A percentile compares a stretch with the other conserved stretches of the same genome.
phyloP scores from a whole-genome alignment of 53 echinoderm and acorn worm species.

The Hippasteria phrygiana region DNA sequence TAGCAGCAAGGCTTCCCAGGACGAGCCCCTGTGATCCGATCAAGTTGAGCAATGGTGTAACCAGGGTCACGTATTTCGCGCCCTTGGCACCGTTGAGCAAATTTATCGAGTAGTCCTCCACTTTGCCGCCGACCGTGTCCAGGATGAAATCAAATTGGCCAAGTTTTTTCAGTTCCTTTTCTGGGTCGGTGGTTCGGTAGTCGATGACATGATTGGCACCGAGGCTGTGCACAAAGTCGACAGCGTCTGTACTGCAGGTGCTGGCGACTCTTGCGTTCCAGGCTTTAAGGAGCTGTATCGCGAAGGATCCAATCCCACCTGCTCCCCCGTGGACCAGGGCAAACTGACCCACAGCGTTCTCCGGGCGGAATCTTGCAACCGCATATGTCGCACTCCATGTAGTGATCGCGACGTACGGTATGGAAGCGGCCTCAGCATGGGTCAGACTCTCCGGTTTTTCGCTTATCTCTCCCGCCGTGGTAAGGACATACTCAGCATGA shows the following conservation, averaged over 20 bases:
- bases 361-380: constrained; percentile 76
- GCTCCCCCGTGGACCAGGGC: constrained; percentile 88
- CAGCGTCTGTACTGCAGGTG: constrained; percentile 87
- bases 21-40: constrained; percentile 78
- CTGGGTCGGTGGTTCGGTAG: constrained; percentile 73
- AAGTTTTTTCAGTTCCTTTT: constrained; percentile 66
- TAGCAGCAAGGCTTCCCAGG: constrained; percentile 73
- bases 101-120: constrained; percentile 76
- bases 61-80: constrained; percentile 82
- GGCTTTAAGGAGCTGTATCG: constrained; percentile 86
- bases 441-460: constrained; percentile 77
- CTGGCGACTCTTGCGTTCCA: constrained; percentile 89
- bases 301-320: constrained; percentile 93
- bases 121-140: constrained; percentile 75
- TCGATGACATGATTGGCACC: constrained; percentile 83
- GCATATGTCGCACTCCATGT: constrained; percentile 88
- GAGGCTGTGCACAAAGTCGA: constrained; percentile 77
- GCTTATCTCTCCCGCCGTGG: constrained; percentile 70
- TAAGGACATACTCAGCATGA: constrained; percentile 88
- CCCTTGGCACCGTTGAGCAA: constrained; percentile 66
- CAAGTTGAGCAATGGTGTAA: constrained; percentile 73
- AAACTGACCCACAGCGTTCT: constrained; percentile 72
- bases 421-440: constrained; percentile 87
- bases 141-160: constrained; percentile 93
- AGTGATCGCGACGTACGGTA: constrained; percentile 87